These are phyloP conservation scores for Delia radicum DNA, from an alignment of 1,140 invertebrate species.

Conservation along the genomic window DNA sequence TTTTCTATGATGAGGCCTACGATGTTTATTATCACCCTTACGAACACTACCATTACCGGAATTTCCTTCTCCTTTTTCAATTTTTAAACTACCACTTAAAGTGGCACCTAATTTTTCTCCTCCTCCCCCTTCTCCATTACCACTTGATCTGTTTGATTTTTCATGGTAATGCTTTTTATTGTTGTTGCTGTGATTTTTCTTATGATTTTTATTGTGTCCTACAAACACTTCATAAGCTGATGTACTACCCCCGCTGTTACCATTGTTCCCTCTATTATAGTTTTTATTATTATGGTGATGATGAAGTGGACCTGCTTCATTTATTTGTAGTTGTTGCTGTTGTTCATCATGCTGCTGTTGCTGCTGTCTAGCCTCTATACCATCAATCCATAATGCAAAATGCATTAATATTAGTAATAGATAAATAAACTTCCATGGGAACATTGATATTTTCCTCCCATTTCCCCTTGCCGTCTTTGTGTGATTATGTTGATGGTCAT, in stretches of 20 bases:
- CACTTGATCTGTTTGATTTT: background rate
- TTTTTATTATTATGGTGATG: background rate
- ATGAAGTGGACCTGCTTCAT: background rate
- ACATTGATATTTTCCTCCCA: background rate
- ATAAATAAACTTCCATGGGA: constrained; percentile 3
- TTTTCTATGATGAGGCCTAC: constrained; percentile 33
- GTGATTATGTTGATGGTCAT: background rate
- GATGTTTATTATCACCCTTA: constrained; percentile 26
- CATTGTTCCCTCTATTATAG: background rate
- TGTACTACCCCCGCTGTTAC: background rate
- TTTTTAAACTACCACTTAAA: background rate
- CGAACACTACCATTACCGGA: background rate
- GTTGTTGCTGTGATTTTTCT: background rate
- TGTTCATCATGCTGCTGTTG: background rate
- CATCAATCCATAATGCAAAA: background rate
- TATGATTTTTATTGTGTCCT: background rate
- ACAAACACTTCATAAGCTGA: background rate
- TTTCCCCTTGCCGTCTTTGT: background rate
- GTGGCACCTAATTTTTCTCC: too few species aligned
- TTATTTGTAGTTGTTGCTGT: constrained; percentile 7
- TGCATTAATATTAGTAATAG: constrained; percentile 6
- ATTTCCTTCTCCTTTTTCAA: background rate
- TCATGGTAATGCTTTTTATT: constrained; percentile 17
- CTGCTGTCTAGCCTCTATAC: constrained; percentile 8
- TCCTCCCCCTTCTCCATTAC: background rate